A percentile compares a stretch with the other conserved stretches of the same genome.
Evolutionary conservation across 2,797 vertebrate species (phyloP).

Genomic region (Chloroceryle amazona): DNA sequence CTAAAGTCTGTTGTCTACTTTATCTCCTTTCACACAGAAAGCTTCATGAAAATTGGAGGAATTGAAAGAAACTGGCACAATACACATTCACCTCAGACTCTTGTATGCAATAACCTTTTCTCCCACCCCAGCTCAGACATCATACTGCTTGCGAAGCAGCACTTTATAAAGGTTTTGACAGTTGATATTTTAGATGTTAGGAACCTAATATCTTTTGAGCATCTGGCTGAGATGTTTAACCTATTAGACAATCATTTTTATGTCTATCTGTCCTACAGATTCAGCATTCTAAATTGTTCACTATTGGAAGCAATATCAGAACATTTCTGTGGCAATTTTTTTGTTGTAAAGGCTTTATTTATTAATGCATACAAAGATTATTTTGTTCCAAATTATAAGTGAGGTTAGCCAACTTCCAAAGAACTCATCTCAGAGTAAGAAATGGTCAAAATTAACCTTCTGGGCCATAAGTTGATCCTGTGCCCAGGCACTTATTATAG

Average conservation of each 20-base stretch:
- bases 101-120: conserved; percentile 28
- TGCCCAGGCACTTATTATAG: not conserved
- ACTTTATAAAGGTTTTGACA: conserved; percentile 64
- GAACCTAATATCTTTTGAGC: conserved; percentile 45
- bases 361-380: not conserved
- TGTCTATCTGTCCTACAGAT: conserved; percentile 19
- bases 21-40: conserved; percentile 39
- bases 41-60: conserved; percentile 2
- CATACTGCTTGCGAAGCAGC: conserved; percentile 39
- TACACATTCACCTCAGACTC: conserved; percentile 15
- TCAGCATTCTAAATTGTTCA: not conserved
- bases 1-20: not conserved
- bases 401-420: not conserved
- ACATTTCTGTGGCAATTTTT: not conserved
- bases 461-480: not conserved
- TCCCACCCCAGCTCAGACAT: conserved; percentile 21
- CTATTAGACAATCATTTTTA: conserved; percentile 57
- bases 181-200: conserved; percentile 61
- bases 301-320: not conserved
- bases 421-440: not conserved
- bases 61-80: not conserved
- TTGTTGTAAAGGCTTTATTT: not conserved
- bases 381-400: not conserved
- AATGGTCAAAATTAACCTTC: not conserved
- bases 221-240: conserved; percentile 62